A percentile compares a stretch with the other conserved stretches of the same genome.
Conservation (phyloP, 2,113 vertebrate species). For the Rhinoderma darwinii region DNA sequence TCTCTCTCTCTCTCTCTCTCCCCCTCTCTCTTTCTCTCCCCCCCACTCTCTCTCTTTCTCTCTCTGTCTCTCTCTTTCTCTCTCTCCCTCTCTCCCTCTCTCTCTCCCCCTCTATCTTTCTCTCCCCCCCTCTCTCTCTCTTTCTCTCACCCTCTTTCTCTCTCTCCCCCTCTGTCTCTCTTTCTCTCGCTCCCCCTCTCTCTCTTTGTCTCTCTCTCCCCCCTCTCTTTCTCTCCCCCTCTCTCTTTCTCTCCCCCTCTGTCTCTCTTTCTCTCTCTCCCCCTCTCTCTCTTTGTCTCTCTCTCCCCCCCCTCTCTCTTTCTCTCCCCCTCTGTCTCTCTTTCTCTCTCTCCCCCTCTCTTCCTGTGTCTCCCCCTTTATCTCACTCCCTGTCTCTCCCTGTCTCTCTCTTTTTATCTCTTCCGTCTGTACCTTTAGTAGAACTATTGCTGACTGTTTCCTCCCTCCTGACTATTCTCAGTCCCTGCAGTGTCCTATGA, state of each 20-base stretch:
- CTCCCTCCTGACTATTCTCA: not conserved
- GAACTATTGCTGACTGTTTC: too few relatives aligned
- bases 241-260: not conserved
- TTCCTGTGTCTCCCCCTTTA: not conserved
- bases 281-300: not conserved
- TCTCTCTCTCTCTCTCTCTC: not conserved
- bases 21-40: not conserved
- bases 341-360: too few relatives aligned
- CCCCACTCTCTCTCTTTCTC: not conserved
- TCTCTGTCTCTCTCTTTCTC: conserved; percentile 19
- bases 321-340: not conserved
- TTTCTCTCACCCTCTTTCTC: too few relatives aligned
- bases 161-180: not conserved
- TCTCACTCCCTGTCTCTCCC: not conserved
- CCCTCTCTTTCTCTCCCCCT: not conserved
- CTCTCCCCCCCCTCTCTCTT: not conserved
- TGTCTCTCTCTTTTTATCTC: too few relatives aligned
- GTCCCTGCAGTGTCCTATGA: not conserved
- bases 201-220: too few relatives aligned
- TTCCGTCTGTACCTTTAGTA: not conserved
- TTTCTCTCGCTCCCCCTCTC: too few relatives aligned
- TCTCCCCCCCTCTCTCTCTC: not conserved
- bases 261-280: too few relatives aligned
- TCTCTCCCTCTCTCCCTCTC: not conserved
- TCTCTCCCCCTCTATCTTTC: conserved; percentile 29